Evolutionary conservation across 2,113 vertebrate species (phyloP).

Genomic region (Halichoeres trimaculatus): DNA sequence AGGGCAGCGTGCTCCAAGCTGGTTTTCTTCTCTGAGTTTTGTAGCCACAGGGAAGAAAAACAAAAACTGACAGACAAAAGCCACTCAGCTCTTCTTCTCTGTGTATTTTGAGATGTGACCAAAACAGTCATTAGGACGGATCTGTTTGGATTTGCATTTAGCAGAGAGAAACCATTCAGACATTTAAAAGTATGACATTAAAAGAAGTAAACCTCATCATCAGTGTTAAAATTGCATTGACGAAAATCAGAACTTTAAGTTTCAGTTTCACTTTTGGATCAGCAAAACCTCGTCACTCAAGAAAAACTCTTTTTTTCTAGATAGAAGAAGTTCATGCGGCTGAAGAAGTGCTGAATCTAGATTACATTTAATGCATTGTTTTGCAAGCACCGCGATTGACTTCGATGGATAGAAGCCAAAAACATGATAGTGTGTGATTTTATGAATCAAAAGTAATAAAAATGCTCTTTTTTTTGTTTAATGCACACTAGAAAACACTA

Average conservation of each 20-base stretch:
- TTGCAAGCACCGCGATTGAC: not conserved
- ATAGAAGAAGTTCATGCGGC: too few species aligned
- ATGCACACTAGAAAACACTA: too few species aligned
- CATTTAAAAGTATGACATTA: not conserved
- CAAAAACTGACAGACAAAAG: conserved; percentile 6
- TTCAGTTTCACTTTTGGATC: conserved; percentile 22
- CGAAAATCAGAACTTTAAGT: not conserved
- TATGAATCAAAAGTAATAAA: not conserved
- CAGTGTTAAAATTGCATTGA: not conserved
- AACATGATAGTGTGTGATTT: not conserved
- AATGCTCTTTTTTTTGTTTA: too few species aligned
- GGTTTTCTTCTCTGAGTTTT: conserved; percentile 1
- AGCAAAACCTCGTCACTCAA: not conserved
- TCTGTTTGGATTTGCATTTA: not conserved
- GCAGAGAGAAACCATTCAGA: not conserved
- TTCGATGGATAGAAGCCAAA: not conserved
- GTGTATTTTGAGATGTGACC: not conserved
- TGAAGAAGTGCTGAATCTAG: too few species aligned
- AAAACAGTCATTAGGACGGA: not conserved
- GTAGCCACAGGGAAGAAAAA: conserved; percentile 13
- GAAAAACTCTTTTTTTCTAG: too few species aligned
- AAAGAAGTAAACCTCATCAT: not conserved
- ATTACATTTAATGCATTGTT: not conserved
- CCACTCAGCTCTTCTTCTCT: not conserved
- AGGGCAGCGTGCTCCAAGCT: conserved; percentile 3